Evolutionary conservation across 2,888 invertebrate genomes (phyloP), one percentile per base, ranked within the genome.

Genomic region (Rhagonycha fulva): DNA sequence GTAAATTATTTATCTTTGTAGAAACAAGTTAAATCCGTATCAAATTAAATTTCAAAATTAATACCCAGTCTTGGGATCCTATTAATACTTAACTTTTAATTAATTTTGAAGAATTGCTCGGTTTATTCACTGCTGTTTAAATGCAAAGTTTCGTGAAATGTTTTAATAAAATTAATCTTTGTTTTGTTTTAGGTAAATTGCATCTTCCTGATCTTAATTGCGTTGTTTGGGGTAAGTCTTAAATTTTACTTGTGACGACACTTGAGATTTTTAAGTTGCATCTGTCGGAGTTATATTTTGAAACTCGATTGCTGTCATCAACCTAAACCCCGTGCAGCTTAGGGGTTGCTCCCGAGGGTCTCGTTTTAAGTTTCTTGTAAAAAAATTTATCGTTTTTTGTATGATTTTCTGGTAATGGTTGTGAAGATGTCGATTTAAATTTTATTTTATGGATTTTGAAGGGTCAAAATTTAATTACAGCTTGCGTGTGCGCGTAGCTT

Each of bases 111-210:
- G 47, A 47, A 47, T 47, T 47, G 9, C n/a, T 47, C 47, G 5
- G 47, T n/a, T 47, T 47, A 47, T 7, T n/a, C n/a, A 7, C 7
- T 2, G n/a, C 2, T 2, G n/a, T n/a, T 9, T 47, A 7, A 47
- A 47, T 47, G 9, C 9, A 28, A 28, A 28, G 9, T 62, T 62
- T 62, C 14, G 9, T 12, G 9, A 62, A 19, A 2, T 2, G 12
- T 62, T 19, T 62, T 24, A 68, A 28, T 68, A 30, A 30, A 68
- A 68, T 19, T 68, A 19, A 26, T 30, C 62, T 62, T 47, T 28
- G 24, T 32, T 68, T 67, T 71, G 62, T 74, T 74, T n/a, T 71
- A 75, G 75, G 75, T 75, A 75, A 75, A 75, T 75, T 71, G 70
- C 63, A 66, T 61, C 61, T 71, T 28, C 24, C 62, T 47, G 30